phyloP scores from a whole-genome alignment of 2,888 invertebrate species.

The Polymixis lichenea region DNA sequence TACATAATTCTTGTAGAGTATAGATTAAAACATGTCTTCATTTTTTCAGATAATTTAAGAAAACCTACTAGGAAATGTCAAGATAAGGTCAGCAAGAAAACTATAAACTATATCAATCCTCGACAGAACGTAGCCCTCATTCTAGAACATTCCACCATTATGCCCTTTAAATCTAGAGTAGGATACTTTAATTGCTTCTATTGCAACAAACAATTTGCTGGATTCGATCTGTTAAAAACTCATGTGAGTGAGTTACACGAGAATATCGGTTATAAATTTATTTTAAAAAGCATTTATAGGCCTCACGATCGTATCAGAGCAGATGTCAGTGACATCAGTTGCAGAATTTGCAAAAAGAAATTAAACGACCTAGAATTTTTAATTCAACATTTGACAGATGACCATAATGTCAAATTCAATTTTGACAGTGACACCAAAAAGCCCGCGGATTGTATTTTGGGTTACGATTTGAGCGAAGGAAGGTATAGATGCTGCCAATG shows the following conservation, averaged over 20 bases:
- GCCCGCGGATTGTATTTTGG: constrained; percentile 63
- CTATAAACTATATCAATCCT: constrained; percentile 48
- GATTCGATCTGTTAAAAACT: constrained; percentile 57
- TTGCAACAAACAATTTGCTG: constrained; percentile 61
- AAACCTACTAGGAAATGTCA: constrained; percentile 19
- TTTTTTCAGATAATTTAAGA: constrained; percentile 35
- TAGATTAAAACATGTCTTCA: not conserved
- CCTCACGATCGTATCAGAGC: constrained; percentile 61
- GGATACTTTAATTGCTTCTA: constrained; percentile 68
- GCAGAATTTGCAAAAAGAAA: constrained; percentile 58
- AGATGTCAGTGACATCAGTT: constrained; percentile 62
- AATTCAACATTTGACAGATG: constrained; percentile 58
- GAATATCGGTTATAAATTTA: constrained; percentile 51
- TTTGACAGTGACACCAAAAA: constrained; percentile 45
- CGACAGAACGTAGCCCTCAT: constrained; percentile 62
- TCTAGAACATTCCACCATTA: constrained; percentile 66
- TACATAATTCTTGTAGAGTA: not conserved
- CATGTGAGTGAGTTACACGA: constrained; percentile 56
- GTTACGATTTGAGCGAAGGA: constrained; percentile 63
- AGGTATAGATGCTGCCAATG: constrained; percentile 68
- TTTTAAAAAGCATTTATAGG: constrained; percentile 57
- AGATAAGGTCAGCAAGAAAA: constrained; percentile 28
- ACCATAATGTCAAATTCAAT: constrained; percentile 62
- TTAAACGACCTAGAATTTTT: constrained; percentile 55
- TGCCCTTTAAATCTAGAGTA: constrained; percentile 65